Evolutionary conservation across 2,797 vertebrate genomes (phyloP).

Genomic region (Pseudomugil tenellus): DNA sequence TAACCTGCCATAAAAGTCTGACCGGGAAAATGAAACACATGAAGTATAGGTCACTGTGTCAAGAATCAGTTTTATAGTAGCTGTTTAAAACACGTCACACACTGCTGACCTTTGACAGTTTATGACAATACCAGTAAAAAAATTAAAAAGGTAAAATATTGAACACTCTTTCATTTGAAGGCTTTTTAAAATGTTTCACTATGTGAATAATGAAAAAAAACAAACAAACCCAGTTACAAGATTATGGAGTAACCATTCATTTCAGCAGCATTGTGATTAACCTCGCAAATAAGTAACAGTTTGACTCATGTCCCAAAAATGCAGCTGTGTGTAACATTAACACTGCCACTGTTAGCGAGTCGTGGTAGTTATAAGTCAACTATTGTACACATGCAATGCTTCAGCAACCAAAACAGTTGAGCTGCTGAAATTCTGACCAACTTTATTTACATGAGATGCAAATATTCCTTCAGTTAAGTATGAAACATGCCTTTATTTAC

Average conservation of each 20-base stretch:
- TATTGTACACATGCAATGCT: constrained; percentile 12
- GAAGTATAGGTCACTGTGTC: constrained; percentile 42
- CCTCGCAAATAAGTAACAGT: constrained; percentile 4
- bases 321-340: constrained; percentile 8
- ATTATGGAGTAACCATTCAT: neutral
- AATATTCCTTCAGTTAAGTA: constrained; percentile 43
- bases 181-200: neutral
- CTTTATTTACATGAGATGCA: constrained; percentile 70
- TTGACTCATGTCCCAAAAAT: constrained; percentile 6
- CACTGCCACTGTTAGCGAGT: constrained; percentile 13
- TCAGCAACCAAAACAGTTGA: constrained; percentile 24
- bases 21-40: constrained; percentile 23
- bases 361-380: constrained; percentile 19
- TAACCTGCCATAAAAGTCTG: constrained; percentile 54
- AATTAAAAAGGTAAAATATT: neutral
- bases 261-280: neutral
- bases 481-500: constrained; percentile 55
- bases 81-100: constrained; percentile 14
- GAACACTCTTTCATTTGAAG: neutral
- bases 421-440: constrained; percentile 33
- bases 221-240: neutral
- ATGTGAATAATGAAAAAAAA: neutral
- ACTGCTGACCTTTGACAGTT: constrained; percentile 23
- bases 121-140: neutral
- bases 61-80: constrained; percentile 25